phyloP scores from a whole-genome alignment of 1,140 invertebrate genomes.

The Drosophila chauvacae region DNA sequence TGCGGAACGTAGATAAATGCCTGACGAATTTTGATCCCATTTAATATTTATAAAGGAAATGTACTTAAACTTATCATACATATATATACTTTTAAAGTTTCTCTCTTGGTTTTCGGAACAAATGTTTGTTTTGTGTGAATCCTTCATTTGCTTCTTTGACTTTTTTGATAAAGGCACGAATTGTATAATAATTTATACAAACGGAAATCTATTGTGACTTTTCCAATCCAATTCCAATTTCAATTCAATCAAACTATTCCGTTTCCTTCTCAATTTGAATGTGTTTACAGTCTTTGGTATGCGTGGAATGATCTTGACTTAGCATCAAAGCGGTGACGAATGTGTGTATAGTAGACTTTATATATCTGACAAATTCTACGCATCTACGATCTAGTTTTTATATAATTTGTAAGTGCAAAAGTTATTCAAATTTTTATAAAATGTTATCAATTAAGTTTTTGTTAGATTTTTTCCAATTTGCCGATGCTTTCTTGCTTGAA shows the following conservation, averaged over 20 bases:
- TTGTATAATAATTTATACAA: conserved; percentile 54
- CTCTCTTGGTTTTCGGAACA: conserved; percentile 17
- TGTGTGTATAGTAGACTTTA: conserved; percentile 34
- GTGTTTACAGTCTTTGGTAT: conserved; percentile 63
- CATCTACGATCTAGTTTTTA: conserved; percentile 38
- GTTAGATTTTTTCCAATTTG: conserved; percentile 31
- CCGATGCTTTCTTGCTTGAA: conserved; percentile 19
- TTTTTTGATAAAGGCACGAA: conserved; percentile 62
- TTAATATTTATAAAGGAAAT: conserved; percentile 46
- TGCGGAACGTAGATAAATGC: conserved; percentile 54
- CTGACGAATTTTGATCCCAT: conserved; percentile 71
- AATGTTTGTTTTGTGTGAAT: conserved; percentile 26
- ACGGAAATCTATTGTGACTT: conserved; percentile 51
- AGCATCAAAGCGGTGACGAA: conserved; percentile 44
- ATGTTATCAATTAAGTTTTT: conserved; percentile 25
- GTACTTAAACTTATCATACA: conserved; percentile 30
- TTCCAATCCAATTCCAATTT: conserved; percentile 39
- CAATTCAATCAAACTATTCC: conserved; percentile 38
- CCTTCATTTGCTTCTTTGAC: conserved; percentile 25
- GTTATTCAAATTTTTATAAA: conserved; percentile 55
- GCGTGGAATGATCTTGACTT: conserved; percentile 49
- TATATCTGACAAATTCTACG: conserved; percentile 46
- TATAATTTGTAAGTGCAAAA: conserved; percentile 54
- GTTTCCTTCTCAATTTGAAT: conserved; percentile 20
- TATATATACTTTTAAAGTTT: conserved; percentile 21